phyloP scores from a whole-genome alignment of 2,113 vertebrate genomes.

The Sebastes schlegelii region DNA sequence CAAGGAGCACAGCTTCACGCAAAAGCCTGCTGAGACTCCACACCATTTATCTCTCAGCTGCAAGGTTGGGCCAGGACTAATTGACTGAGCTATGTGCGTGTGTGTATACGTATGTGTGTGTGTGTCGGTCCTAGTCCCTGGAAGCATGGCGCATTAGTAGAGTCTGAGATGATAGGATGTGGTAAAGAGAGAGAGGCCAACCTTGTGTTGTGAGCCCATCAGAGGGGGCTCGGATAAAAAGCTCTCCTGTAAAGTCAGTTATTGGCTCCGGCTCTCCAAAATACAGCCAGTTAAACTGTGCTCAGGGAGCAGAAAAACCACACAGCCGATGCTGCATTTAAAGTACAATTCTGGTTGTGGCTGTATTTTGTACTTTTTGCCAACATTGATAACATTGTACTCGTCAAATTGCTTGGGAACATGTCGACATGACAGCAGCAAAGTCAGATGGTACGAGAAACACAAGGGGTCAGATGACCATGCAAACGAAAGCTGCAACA shows the following conservation, averaged over 20 bases:
- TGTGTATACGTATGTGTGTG: conserved; percentile 44
- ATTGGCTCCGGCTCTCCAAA: conserved; percentile 56
- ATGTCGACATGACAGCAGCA: not conserved
- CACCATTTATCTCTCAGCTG: conserved; percentile 80
- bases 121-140: conserved; percentile 61
- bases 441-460: no score
- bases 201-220: conserved; percentile 58
- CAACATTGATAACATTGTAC: not conserved
- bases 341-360: not conserved
- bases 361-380: not conserved
- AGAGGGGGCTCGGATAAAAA: conserved; percentile 54
- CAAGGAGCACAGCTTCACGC: conserved; percentile 72
- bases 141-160: conserved; percentile 70
- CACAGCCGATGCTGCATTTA: conserved; percentile 37
- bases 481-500: no score
- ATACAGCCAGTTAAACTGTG: conserved; percentile 46
- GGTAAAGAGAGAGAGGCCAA: conserved; percentile 50
- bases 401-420: not conserved
- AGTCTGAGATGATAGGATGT: conserved; percentile 74
- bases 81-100: conserved; percentile 69
- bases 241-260: conserved; percentile 61
- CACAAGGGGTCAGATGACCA: no score
- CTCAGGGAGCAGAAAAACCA: conserved; percentile 35
- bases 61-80: conserved; percentile 80
- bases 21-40: conserved; percentile 77